Evolutionary conservation across 2,888 invertebrate genomes (phyloP).

Genomic region (Tetragnatha montana): DNA sequence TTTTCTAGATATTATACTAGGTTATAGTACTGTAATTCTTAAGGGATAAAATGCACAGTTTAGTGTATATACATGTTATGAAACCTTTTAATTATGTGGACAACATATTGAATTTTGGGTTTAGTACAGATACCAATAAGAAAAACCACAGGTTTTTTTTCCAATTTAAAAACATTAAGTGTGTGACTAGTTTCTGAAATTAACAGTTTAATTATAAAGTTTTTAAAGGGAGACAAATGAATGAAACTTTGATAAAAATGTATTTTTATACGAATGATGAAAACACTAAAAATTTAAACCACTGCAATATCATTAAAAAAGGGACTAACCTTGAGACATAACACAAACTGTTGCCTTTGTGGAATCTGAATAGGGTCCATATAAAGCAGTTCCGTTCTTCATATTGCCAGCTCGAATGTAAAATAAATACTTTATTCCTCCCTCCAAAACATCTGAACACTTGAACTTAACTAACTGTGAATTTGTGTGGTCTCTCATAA

Average conservation of each 20-base stretch:
- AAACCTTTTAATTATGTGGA: no score
- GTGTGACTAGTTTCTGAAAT: no score
- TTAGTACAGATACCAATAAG: no score
- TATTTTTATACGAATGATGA: neutral
- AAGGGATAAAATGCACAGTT: no score
- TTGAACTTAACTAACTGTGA: slow-evolving; percentile 42
- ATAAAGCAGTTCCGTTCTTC: slow-evolving; percentile 48
- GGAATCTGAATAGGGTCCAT: slow-evolving; percentile 46
- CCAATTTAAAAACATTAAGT: no score
- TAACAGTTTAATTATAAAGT: no score
- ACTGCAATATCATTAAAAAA: neutral
- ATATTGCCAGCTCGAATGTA: slow-evolving; percentile 50
- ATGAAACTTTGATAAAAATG: neutral
- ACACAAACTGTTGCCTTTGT: slow-evolving; percentile 41
- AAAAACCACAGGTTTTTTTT: no score
- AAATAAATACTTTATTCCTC: slow-evolving; percentile 46
- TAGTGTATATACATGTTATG: no score
- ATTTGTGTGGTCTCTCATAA: neutral
- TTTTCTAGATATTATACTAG: no score
- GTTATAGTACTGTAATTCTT: no score
- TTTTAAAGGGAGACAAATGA: neutral
- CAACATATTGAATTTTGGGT: no score
- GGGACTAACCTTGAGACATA: slow-evolving; percentile 46
- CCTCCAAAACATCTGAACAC: slow-evolving; percentile 34
- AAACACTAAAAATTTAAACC: neutral